Percentiles rank a stretch among this genome's conserved stretches.
phyloP scores from a whole-genome alignment of 2,888 invertebrate genomes.

The Entomobrya proxima region DNA sequence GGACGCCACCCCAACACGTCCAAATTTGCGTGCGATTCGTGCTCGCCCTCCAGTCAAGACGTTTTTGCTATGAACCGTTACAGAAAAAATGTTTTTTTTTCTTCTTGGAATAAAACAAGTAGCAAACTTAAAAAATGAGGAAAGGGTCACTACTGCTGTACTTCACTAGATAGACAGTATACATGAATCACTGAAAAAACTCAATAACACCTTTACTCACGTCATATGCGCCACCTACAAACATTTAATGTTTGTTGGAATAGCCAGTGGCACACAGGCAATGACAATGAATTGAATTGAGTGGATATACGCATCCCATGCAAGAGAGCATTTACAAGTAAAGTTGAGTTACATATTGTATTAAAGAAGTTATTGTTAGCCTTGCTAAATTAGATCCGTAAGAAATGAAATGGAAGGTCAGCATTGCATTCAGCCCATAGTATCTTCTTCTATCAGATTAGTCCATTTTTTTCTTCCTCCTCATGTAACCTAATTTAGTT shows the following conservation, averaged over 20 bases:
- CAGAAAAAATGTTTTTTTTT: slow-evolving; percentile 34
- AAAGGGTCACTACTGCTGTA: slow-evolving; percentile 49
- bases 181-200: slow-evolving; percentile 20
- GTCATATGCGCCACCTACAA: slow-evolving; percentile 3
- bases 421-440: slow-evolving; percentile 27
- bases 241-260: neutral
- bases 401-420: slow-evolving; percentile 60
- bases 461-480: neutral
- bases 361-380: slow-evolving; percentile 20
- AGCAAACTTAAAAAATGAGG: slow-evolving; percentile 30
- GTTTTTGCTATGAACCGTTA: slow-evolving; percentile 10
- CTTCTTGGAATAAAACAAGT: slow-evolving; percentile 33
- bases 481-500: neutral
- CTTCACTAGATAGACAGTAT: neutral
- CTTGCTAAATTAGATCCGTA: slow-evolving; percentile 61
- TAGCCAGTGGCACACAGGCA: neutral
- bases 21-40: neutral
- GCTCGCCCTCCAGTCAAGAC: slow-evolving; percentile 32
- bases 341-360: slow-evolving; percentile 17
- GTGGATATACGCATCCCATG: slow-evolving; percentile 19
- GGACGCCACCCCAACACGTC: neutral
- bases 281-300: neutral
- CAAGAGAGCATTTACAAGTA: neutral
- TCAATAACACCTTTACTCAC: slow-evolving; percentile 12
- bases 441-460: neutral